A percentile compares a stretch with the other conserved stretches of the same genome.
Conservation (phyloP, 2,113 vertebrate genomes). For the Monarcha castaneiventris region DNA sequence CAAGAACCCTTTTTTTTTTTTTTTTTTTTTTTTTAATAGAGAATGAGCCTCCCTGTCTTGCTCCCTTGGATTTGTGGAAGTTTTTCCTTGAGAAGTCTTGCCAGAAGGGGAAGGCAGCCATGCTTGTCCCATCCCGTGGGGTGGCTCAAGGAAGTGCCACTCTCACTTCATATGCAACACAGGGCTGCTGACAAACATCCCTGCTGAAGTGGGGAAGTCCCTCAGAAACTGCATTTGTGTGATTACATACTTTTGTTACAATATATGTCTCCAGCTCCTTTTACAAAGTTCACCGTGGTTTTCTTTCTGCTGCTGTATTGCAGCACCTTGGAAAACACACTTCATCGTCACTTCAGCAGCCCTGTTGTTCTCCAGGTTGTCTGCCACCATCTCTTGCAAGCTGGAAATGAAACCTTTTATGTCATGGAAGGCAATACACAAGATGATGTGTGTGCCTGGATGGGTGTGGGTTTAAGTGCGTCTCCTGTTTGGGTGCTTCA, state of each 20-base stretch:
- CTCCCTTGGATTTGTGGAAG: not conserved
- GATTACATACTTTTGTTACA: not conserved
- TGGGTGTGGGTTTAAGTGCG: not conserved
- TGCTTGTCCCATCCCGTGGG: fast-evolving
- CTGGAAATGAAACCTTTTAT: not conserved
- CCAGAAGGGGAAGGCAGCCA: fast-evolving
- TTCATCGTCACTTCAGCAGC: fast-evolving
- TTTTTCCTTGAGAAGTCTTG: not conserved
- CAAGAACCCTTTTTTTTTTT: not conserved
- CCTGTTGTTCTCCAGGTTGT: not conserved
- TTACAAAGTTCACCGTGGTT: not conserved
- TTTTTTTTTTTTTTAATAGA: not conserved
- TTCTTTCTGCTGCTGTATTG: not conserved
- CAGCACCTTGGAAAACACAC: not conserved
- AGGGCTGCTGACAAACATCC: not conserved
- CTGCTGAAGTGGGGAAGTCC: not conserved
- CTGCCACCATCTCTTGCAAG: not conserved
- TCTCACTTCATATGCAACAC: not conserved
- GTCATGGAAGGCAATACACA: not conserved
- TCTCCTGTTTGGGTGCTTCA: not conserved
- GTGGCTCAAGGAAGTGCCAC: not conserved
- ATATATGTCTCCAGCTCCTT: not conserved
- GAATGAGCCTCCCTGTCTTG: not conserved
- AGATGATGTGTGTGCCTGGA: not conserved
- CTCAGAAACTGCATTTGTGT: not conserved